Base-by-base conservation (phyloP, 2,113 vertebrate species). In the Parotia lawesii region DNA sequence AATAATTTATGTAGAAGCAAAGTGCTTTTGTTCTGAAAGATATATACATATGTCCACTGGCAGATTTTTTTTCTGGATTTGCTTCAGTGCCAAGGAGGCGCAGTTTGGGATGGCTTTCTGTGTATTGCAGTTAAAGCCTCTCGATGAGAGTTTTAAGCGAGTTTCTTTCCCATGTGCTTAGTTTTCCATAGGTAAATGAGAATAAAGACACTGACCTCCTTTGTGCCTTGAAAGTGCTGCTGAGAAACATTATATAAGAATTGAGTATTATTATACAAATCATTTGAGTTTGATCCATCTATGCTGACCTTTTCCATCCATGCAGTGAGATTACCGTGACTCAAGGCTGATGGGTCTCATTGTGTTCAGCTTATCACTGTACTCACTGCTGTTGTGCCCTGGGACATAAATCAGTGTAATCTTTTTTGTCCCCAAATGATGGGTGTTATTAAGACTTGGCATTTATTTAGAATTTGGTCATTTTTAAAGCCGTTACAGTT, bases 311-410 rank as follows among this genome's bases (percentile, higher is more conserved):
- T 24, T 94, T 87, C 48, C 29, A 66, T 76, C 88, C 84, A 47
- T 31, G 69, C 92, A 66, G 56, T 44, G 47, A 67, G 75, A 91
- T 90, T 72, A 77, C 96, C 89, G 80, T 84, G 91, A 79, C 92
- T 76, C 7, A 50, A 92, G 95, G 97, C 96, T 97, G 97, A 78
- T 53, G 60, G 75, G 48, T 86, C 80, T 74, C 81, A 53, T 79
- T 95, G 94, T 80, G 50, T 51, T 84, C 37, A 33, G 81, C 80
- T 86, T 81, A 89, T 27, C 60, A 54, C 91, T 95, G 93, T 88
- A 72, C 9, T 6, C 51, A 8, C 72, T 65, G 83, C 76, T 77
- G 20, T 7, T 80, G 53, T 90, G 42, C 82, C 50, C 16, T n/a
- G 28, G 40, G 40, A 74, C 60, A 37, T 60, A 50, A 73, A 66